phyloP scores from a whole-genome alignment of 2,797 vertebrate species.

The Melanogrammus aeglefinus region DNA sequence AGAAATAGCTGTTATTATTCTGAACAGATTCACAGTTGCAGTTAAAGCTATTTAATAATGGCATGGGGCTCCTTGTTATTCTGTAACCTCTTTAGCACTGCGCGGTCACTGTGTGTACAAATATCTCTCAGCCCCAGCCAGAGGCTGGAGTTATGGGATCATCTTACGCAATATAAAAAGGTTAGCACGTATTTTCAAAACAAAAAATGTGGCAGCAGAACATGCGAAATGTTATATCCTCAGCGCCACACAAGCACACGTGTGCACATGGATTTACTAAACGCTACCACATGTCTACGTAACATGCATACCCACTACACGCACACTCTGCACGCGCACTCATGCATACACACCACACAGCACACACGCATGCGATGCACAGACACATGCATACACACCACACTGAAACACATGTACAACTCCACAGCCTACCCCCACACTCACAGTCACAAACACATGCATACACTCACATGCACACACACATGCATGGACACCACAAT shows the following conservation, averaged over 20 bases:
- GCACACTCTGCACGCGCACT: conserved; percentile 28
- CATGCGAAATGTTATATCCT: not conserved
- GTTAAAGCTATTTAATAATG: conserved; percentile 90
- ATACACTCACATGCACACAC: conserved; percentile 1
- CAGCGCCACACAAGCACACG: conserved; percentile 26
- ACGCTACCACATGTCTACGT: conserved; percentile 10
- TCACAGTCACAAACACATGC: conserved; percentile 24
- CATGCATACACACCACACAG: too few species aligned
- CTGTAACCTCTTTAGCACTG: conserved; percentile 81
- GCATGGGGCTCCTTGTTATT: conserved; percentile 86
- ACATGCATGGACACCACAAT: not conserved
- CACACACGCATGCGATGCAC: not conserved
- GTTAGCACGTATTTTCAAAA: conserved; percentile 75
- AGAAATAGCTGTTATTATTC: conserved; percentile 82
- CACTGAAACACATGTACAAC: conserved; percentile 9
- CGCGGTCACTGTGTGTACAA: conserved; percentile 89
- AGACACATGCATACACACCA: conserved; percentile 12
- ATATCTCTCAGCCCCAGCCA: conserved; percentile 90
- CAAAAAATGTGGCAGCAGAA: conserved; percentile 39
- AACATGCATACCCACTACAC: conserved; percentile 1
- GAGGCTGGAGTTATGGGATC: conserved; percentile 73
- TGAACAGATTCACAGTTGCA: conserved; percentile 80
- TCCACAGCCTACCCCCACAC: conserved; percentile 10
- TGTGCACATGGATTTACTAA: not conserved
- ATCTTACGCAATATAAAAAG: conserved; percentile 74